Base-by-base conservation (phyloP, 1,140 invertebrate genomes). In the Brachionus angularis region DNA sequence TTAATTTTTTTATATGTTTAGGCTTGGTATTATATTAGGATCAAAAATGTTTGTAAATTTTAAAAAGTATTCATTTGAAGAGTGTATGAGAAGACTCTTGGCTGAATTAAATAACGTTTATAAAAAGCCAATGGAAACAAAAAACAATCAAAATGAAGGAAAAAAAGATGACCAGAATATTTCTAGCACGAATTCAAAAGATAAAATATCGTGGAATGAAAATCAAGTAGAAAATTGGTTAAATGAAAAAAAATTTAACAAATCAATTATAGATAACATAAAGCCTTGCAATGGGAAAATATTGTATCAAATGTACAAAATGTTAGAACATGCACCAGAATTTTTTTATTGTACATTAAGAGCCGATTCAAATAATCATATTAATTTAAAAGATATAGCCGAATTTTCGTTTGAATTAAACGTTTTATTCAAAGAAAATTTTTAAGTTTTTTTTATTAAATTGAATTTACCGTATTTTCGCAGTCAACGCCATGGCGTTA, bases 321-420 rank as follows among this genome's bases (percentile, higher is more conserved):
- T 74, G 61, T 39, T 61, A 21, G 12, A 25, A 14, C 18, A 49
- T 44, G 72, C 73, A 27, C 73, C 72, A 7, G 73, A 74, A 50
- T 61, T 72, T 34, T 74, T 72, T 61, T 73, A 64, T n/a, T n/a
- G n/a, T n/a, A n/a, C n/a, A n/a, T n/a, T n/a, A n/a, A n/a, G n/a
- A n/a, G n/a, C n/a, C n/a, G n/a, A n/a, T n/a, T n/a, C n/a, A n/a
- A n/a, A n/a, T n/a, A n/a, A n/a, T n/a, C n/a, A n/a, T n/a, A n/a
- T n/a, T n/a, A n/a, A n/a, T n/a, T n/a, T n/a, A n/a, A n/a, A n/a
- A n/a, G n/a, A n/a, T n/a, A n/a, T n/a, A n/a, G n/a, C n/a, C n/a
- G n/a, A n/a, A n/a, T n/a, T n/a, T n/a, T n/a, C n/a, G n/a, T n/a
- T n/a, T n/a, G n/a, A n/a, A n/a, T n/a, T n/a, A n/a, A n/a, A n/a